Conservation (phyloP, 2,888 invertebrate species). For the Drosophila anceps region DNA sequence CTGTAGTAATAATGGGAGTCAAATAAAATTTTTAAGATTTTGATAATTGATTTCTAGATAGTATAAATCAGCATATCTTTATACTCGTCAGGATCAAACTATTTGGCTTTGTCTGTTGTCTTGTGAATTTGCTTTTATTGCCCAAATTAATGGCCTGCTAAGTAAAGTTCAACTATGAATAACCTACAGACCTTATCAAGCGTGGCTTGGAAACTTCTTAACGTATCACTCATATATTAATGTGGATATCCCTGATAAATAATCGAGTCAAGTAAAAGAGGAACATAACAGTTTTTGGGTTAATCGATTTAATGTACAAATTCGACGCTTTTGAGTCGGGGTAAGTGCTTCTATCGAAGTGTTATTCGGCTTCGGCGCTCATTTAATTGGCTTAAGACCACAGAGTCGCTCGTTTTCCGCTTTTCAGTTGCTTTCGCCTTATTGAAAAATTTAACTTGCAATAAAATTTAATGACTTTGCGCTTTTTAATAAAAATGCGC, state of each 20-base stretch:
- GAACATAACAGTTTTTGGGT: not conserved
- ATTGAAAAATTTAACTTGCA: conserved; percentile 79
- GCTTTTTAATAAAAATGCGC: conserved; percentile 71
- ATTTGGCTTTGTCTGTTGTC: no score
- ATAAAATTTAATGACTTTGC: conserved; percentile 79
- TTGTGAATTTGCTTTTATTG: not conserved
- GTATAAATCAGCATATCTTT: no score
- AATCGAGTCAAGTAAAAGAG: not conserved
- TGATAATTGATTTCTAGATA: no score
- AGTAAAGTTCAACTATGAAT: rapidly evolving
- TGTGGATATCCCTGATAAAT: conserved; percentile 2
- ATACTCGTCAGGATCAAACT: no score
- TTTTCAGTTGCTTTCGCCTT: conserved; percentile 50
- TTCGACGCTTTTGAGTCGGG: not conserved
- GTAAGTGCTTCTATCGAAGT: not conserved
- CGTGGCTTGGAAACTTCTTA: not conserved
- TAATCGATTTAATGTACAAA: conserved; percentile 16
- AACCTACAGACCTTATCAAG: no score
- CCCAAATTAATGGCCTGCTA: no score
- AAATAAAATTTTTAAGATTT: no score
- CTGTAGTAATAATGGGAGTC: no score
- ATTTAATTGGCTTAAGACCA: conserved; percentile 38
- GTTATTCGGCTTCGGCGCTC: not conserved
- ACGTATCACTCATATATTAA: not conserved
- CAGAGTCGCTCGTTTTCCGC: not conserved